Percentiles rank a stretch among this genome's conserved stretches.
phyloP scores from a whole-genome alignment of 1,140 invertebrate species.

The Sycobia sp. region DNA sequence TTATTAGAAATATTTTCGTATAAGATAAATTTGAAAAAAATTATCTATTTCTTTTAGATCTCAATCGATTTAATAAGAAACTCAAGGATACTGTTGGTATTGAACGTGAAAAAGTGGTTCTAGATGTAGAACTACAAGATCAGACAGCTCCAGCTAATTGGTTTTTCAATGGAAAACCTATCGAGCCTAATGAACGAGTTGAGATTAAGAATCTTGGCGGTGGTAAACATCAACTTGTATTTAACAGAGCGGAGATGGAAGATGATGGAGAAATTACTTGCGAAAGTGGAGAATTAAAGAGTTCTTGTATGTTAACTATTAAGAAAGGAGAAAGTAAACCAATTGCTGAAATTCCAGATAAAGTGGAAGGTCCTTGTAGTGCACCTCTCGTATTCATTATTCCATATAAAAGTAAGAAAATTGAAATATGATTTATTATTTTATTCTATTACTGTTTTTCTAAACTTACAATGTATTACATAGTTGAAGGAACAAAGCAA shows the following conservation, averaged over 20 bases:
- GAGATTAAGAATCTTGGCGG: constrained; percentile 90
- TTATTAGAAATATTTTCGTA: constrained; percentile 8
- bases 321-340: constrained; percentile 85
- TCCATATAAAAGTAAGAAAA: constrained; percentile 82
- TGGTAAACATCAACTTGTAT: constrained; percentile 88
- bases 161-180: constrained; percentile 88
- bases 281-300: constrained; percentile 79
- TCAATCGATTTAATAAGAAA: constrained; percentile 96
- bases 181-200: constrained; percentile 78
- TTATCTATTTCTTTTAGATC: constrained; percentile 68
- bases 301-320: constrained; percentile 80
- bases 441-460: background rate
- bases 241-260: constrained; percentile 79
- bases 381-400: constrained; percentile 83
- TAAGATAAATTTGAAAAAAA: constrained; percentile 4
- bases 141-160: constrained; percentile 92
- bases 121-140: constrained; percentile 93
- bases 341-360: constrained; percentile 78
- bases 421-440: background rate
- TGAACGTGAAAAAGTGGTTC: constrained; percentile 86
- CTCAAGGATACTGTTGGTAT: constrained; percentile 89
- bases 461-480: constrained; percentile 33
- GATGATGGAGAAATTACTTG: constrained; percentile 87
- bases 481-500: constrained; percentile 85
- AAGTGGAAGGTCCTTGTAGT: constrained; percentile 79